Base-by-base conservation (phyloP, 2,113 vertebrate species). In the Chloroceryle aenea region DNA sequence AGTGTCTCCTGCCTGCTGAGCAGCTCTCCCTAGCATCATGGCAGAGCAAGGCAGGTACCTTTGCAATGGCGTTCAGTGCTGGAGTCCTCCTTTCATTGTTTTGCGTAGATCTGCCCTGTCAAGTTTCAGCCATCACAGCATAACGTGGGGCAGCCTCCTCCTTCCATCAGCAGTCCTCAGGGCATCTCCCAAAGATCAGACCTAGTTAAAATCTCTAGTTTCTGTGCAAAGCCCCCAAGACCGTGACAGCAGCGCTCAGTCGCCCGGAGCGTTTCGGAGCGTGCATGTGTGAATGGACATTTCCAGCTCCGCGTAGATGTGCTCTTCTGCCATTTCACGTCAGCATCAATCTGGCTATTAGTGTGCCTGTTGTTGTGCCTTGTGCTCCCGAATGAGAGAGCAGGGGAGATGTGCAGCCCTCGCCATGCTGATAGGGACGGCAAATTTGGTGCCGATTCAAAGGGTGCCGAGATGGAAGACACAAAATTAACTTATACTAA, bases 281-380 rank as follows among this genome's bases (percentile, higher is more conserved):
- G 72, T 74, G 88, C 89, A 81, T 75, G 93, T 95, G 95, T 79
- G 96, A 96, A 95, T 52, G 95, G 95, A 90, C 92, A 84, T 90
- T 86, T 89, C 95, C 93, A 94, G 96, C 96, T 93, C 36, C 2
- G 90, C 95, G 25, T 25, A 32, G 92, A 75, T 73, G 83, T 63
- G 95, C 92, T 95, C 89, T 61, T 91, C 93, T 94, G 95, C 93
- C 91, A 92, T 95, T 91, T 92, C 89, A 86, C 42, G 58, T 97
- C 93, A 95, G 89, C 90, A 30, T 97, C 96, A 95, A 43, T 81
- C 80, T 22, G 61, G 14, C 73, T 87, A 59, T 79, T 89, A 72
- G 26, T 3, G 88, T 10, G 89, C n/a, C n/a, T n/a, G n/a, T n/a
- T n/a, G n/a, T n/a, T n/a, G n/a, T n/a, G n/a, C 88, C 79, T 95